Percentiles rank a stretch among this genome's conserved stretches.
Conservation (phyloP, 1,140 invertebrate genomes). For the Xylocopa sonorina region DNA sequence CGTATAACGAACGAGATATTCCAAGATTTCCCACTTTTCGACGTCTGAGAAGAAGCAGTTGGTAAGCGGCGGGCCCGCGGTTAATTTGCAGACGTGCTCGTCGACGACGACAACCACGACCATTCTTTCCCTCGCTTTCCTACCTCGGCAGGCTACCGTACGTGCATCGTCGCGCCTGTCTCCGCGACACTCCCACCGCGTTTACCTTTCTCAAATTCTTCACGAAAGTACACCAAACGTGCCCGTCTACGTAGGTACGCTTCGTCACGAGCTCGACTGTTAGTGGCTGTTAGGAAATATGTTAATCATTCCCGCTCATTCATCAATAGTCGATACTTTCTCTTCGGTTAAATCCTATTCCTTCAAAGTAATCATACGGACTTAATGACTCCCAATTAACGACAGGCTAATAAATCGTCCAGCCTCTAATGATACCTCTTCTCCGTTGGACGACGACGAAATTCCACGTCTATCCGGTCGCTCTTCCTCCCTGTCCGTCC, state of each 20-base stretch:
- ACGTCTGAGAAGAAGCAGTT: constrained; percentile 37
- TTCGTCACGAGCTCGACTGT: neutral
- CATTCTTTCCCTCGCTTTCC: neutral
- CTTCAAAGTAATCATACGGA: neutral
- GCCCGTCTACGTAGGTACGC: too few species aligned
- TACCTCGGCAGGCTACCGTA: neutral
- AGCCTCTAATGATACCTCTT: constrained; percentile 4
- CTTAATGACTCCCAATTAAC: constrained; percentile 10
- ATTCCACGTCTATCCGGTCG: constrained; percentile 2
- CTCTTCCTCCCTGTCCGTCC: constrained; percentile 9
- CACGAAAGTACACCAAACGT: neutral
- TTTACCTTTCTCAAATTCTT: neutral
- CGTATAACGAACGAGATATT: constrained; percentile 51
- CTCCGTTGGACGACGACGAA: neutral
- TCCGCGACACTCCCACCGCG: too few species aligned
- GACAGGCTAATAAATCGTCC: constrained; percentile 11
- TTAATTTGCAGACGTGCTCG: constrained; percentile 48
- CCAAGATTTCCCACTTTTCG: constrained; percentile 52
- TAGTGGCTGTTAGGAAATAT: neutral
- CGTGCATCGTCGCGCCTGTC: neutral
- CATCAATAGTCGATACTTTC: neutral
- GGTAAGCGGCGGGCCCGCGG: constrained; percentile 27
- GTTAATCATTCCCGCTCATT: neutral
- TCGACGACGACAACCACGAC: constrained; percentile 4
- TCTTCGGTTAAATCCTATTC: neutral